Evolutionary conservation across 92 coral and sea anemone genomes (phyloP).

Genomic region (Chrysogorgia sp.): DNA sequence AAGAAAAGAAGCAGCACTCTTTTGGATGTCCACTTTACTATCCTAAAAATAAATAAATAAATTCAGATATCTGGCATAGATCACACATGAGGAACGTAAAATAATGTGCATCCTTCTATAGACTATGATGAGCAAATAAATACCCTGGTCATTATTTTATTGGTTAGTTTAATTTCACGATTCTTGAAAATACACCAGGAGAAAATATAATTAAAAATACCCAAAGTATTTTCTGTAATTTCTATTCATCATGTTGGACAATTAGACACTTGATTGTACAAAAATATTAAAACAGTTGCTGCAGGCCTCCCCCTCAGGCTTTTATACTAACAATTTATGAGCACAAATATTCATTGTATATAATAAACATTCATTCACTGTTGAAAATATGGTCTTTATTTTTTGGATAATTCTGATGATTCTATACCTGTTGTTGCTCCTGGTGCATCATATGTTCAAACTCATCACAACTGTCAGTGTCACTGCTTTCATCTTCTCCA

Average conservation of each 20-base stretch:
- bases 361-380: not conserved
- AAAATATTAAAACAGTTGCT: too few species aligned
- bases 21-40: not conserved
- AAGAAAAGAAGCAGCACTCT: constrained; percentile 29
- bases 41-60: constrained; percentile 1
- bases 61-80: not conserved
- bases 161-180: too few species aligned
- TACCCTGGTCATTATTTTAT: too few species aligned
- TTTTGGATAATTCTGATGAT: not conserved
- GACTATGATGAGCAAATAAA: too few species aligned
- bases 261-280: too few species aligned
- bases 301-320: too few species aligned
- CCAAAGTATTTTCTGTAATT: too few species aligned
- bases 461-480: not conserved
- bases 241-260: too few species aligned
- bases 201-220: too few species aligned
- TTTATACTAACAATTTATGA: too few species aligned
- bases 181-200: too few species aligned
- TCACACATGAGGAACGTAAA: not conserved
- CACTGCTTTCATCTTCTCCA: not conserved
- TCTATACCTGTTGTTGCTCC: constrained; percentile 21
- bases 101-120: not conserved
- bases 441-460: not conserved
- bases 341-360: not conserved
- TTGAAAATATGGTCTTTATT: not conserved